Conservation (phyloP, 37 sponge, comb jelly and placozoan species). For the Trichoplax adhaerens region DNA sequence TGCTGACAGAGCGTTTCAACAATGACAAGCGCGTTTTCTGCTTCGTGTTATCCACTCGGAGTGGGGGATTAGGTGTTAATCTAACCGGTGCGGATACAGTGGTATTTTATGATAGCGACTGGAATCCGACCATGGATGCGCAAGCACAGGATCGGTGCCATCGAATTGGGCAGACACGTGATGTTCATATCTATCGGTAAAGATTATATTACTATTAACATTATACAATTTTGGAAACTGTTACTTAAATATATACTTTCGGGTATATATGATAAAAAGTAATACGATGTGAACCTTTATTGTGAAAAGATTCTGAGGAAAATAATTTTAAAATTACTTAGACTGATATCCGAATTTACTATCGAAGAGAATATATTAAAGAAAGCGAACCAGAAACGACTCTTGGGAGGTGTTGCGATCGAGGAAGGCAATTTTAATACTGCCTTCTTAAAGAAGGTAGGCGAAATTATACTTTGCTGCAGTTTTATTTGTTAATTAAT, state of each 20-base stretch:
- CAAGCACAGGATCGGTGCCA: slow-evolving; percentile 99
- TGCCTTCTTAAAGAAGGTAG: slow-evolving; percentile 85
- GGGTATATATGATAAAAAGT: too few relatives aligned
- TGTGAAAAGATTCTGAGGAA: too few relatives aligned
- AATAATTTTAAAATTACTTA: neutral
- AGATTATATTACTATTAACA: too few relatives aligned
- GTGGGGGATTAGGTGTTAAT: slow-evolving; percentile 95
- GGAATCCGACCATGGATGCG: slow-evolving; percentile 99
- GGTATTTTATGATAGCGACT: slow-evolving; percentile 96
- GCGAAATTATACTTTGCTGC: neutral
- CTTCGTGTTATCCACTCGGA: slow-evolving; percentile 95
- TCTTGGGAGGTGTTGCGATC: slow-evolving; percentile 89
- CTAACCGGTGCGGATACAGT: slow-evolving; percentile 98
- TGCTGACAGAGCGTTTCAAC: slow-evolving; percentile 92
- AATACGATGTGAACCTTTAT: too few relatives aligned
- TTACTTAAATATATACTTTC: too few relatives aligned
- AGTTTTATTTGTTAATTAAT: too few relatives aligned
- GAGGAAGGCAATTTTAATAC: slow-evolving; percentile 94
- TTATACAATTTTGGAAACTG: too few relatives aligned
- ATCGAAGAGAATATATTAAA: slow-evolving; percentile 97
- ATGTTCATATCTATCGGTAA: slow-evolving; percentile 96
- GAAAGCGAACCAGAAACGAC: slow-evolving; percentile 91
- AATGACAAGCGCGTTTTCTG: slow-evolving; percentile 83
- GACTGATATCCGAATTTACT: slow-evolving; percentile 75
- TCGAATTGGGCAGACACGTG: slow-evolving; percentile 90